Evolutionary conservation across 2,113 vertebrate species (phyloP).

Genomic region (Oncorhynchus keta): DNA sequence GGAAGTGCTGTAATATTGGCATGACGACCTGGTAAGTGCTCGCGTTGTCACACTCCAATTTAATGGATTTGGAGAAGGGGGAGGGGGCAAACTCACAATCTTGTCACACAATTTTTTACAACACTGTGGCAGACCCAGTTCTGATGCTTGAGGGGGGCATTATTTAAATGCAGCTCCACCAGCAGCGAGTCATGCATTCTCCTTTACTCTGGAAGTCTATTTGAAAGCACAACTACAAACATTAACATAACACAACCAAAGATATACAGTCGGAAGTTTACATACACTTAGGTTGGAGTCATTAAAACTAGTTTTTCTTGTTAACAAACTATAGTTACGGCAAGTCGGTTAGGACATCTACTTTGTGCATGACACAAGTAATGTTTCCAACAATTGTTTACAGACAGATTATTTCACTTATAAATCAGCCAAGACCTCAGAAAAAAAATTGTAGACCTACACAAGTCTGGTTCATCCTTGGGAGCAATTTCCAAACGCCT

Average conservation of each 20-base stretch:
- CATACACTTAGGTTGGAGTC: too few species aligned
- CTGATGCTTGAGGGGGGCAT: background rate
- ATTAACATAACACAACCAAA: background rate
- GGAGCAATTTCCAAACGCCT: too few species aligned
- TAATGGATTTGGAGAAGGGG: background rate
- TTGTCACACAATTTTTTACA: background rate
- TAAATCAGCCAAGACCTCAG: too few species aligned
- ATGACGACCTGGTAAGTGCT: background rate
- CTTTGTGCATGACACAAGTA: too few species aligned
- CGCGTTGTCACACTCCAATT: background rate
- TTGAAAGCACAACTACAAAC: background rate
- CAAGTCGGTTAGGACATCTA: too few species aligned
- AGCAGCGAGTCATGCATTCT: background rate
- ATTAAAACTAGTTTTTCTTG: too few species aligned
- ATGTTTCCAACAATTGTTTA: too few species aligned
- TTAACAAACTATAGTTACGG: too few species aligned
- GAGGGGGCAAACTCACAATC: background rate
- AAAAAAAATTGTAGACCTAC: too few species aligned
- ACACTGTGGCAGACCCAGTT: background rate
- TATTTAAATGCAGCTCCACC: background rate
- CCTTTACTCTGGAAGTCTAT: background rate
- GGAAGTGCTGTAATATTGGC: background rate
- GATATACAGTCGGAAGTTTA: too few species aligned
- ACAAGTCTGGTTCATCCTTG: too few species aligned
- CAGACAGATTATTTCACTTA: too few species aligned